These are phyloP conservation scores for Strigamia transsilvanica DNA, from an alignment of 2,888 invertebrate species.

Conservation along the genomic window DNA sequence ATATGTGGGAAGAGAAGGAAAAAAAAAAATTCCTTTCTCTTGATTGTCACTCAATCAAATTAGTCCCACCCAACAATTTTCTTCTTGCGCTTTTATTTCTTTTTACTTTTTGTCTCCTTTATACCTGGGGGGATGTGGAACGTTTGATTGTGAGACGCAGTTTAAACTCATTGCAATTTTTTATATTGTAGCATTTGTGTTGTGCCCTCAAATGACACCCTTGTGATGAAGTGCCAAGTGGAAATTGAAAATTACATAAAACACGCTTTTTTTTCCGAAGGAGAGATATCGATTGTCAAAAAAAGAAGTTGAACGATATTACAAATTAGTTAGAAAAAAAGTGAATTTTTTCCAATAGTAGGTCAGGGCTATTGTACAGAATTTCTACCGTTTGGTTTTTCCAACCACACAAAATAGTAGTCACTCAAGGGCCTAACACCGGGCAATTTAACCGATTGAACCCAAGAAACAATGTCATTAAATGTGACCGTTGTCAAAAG, in stretches of 20 bases:
- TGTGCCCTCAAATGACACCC: conserved; percentile 31
- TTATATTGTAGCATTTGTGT: not conserved
- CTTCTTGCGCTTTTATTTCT: not conserved
- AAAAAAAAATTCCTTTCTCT: not conserved
- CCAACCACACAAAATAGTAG: no score
- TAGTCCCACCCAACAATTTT: conserved; percentile 33
- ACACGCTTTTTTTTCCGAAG: no score
- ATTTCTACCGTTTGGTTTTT: no score
- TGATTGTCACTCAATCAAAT: conserved; percentile 53
- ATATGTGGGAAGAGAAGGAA: not conserved
- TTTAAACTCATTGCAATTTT: conserved; percentile 22
- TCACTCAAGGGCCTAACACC: no score
- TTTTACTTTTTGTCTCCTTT: conserved; percentile 3
- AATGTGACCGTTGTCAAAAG: not conserved
- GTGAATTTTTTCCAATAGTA: no score
- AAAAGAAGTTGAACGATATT: not conserved
- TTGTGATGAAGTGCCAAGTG: conserved; percentile 1
- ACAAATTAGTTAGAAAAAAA: not conserved
- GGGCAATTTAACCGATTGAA: no score
- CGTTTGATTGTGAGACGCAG: conserved; percentile 15
- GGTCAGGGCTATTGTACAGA: no score
- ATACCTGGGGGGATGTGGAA: conserved; percentile 16
- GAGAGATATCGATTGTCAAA: not conserved
- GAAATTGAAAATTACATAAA: conserved; percentile 11
- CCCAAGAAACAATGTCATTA: no score